Base-by-base conservation (phyloP, 2,797 vertebrate species). In the Simalia tracyae region DNA sequence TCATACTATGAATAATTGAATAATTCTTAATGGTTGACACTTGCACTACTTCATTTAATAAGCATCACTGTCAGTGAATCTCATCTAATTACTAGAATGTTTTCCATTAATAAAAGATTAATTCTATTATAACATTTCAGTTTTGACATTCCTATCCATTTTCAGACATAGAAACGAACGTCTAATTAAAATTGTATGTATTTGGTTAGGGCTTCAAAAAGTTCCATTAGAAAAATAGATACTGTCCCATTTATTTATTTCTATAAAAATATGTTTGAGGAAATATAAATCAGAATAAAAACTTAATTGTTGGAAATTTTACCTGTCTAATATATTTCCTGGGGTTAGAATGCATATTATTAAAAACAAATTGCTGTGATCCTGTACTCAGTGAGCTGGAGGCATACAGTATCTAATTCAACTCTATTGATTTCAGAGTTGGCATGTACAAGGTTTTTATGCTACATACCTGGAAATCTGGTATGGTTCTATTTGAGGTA, bases 81-180 rank as follows among this genome's bases (percentile, higher is more conserved):
- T 17, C 24, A 91, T 50, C n/a, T 57, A 61, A 89, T 81, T 8
- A 63, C 9, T 54, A 15, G 24, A 31, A 31, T 72, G n/a, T 86
- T 63, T 91, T 85, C 64, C 31, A 90, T 87, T 87, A 81, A 66
- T 84, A 88, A 84, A 91, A 60, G n/a, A 50, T 68, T 86, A 42
- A 36, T 64, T 88, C 1, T 88, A 88, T 10, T 72, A 17, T 89
- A 57, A 93, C 50, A 88, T 68, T 26, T 56, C 60, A 28, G 1
- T 57, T 42, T 89, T 89, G 54, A 92, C 81, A 89, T 89, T 92
- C 84, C 91, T 86, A 85, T 86, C 81, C 28, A 84, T 72, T 86
- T 86, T 64, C 76, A 68, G 6, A 50, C 28, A 72, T 72, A 64
- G 8, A 54, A 60, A 86, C 36, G 81, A 89, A 14, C 3, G 4